Base-by-base conservation (phyloP, 1,140 invertebrate species). In the Drosophila fuyamai region DNA sequence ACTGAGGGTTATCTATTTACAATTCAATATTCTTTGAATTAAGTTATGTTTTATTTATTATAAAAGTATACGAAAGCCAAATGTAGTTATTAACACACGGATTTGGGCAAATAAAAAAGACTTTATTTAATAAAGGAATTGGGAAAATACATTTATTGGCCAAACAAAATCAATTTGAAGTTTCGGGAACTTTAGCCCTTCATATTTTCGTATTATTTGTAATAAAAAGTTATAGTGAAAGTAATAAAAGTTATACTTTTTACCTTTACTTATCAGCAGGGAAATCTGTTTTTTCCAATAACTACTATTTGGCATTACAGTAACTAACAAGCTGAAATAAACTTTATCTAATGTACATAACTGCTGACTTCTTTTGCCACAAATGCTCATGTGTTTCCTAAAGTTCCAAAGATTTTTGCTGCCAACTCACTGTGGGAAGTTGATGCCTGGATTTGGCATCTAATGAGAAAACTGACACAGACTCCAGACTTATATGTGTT, bases 391-490 rank as follows among this genome's bases (percentile, higher is more conserved):
- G 43, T 14, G 35, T 68, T 38, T 43, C 13, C n/a, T 12, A 29
- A 51, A 38, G 23, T 48, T 23, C 9, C 43, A 32, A 13, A 13
- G 14, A 55, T 23, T 27, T 71, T 62, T 67, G 46, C 59, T 81
- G 76, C 72, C 55, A 60, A 79, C 76, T 79, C 61, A 73, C 62
- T 44, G 51, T 41, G 32, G 50, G 57, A 85, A 78, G 43, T 81
- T 85, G 51, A 70, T 56, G 65, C 68, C 43, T 47, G 82, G 78
- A 80, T 85, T 81, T 63, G 61, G 35, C 48, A 60, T 58, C 68
- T 85, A 85, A 85, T 85, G 82, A 86, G 78, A 78, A 81, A 85
- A 76, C 78, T 86, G 82, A 74, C 84, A 50, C 67, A 44, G 58
- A 75, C 57, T 62, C 50, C 6, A 47, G 16, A 41, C 23, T 35